A percentile compares a stretch with the other conserved stretches of the same genome.
phyloP scores from a whole-genome alignment of 1,140 invertebrate genomes.

The Drosophila grimshawi region DNA sequence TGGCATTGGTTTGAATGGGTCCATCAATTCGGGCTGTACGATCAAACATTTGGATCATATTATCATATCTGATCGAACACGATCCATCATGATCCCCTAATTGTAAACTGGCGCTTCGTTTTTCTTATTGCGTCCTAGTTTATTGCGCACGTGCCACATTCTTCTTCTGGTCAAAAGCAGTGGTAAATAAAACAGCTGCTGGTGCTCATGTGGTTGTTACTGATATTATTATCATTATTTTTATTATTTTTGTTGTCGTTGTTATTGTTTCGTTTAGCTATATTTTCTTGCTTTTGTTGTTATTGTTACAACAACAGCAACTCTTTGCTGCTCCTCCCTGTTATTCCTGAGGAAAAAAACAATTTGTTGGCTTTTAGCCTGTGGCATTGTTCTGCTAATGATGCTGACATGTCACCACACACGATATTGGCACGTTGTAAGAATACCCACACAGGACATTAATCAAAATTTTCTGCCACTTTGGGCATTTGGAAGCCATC shows the following conservation, averaged over 20 bases:
- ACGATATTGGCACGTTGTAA: not conserved
- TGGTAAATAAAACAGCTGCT: constrained; percentile 21
- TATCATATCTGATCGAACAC: too few relatives aligned
- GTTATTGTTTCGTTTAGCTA: not conserved
- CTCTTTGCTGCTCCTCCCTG: too few relatives aligned
- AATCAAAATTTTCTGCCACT: constrained; percentile 44
- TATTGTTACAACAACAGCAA: too few relatives aligned
- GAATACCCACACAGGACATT: constrained; percentile 31
- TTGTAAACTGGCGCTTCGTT: constrained; percentile 92
- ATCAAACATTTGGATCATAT: constrained; percentile 92
- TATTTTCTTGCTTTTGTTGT: not conserved
- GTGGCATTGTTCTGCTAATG: constrained; percentile 13
- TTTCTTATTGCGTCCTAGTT: constrained; percentile 91
- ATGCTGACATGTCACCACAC: constrained; percentile 7
- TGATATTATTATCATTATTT: not conserved
- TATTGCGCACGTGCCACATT: constrained; percentile 90
- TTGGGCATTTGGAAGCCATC: not conserved
- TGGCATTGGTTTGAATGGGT: constrained; percentile 91
- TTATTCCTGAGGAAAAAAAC: not conserved
- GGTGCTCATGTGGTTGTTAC: too few relatives aligned
- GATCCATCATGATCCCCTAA: constrained; percentile 89
- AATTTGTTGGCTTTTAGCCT: constrained; percentile 21
- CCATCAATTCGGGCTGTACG: constrained; percentile 93
- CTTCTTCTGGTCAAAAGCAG: constrained; percentile 91
- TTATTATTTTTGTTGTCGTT: not conserved